Evolutionary conservation across 2,113 vertebrate species (phyloP).

Genomic region (Oenanthe oenanthe): DNA sequence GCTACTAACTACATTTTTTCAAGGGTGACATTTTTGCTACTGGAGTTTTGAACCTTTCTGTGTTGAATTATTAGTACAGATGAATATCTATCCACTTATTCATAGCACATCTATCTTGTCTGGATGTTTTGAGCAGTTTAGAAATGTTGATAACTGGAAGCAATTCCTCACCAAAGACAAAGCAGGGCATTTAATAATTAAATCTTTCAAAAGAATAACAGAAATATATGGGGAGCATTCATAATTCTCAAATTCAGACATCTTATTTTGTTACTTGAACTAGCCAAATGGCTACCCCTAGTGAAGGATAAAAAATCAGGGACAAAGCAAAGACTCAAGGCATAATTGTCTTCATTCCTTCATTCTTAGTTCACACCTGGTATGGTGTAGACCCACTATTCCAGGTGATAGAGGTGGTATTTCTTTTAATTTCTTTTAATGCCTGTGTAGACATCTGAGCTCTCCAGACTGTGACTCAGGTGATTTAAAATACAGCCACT

Average conservation of each 20-base stretch:
- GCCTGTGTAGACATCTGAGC: background rate
- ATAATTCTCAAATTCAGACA: background rate
- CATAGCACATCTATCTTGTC: constrained; percentile 2
- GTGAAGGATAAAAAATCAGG: background rate
- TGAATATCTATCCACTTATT: background rate
- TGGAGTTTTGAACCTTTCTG: background rate
- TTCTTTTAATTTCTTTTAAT: background rate
- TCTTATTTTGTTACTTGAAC: background rate
- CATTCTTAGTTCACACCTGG: background rate
- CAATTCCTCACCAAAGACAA: constrained; percentile 21
- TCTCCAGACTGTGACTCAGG: background rate
- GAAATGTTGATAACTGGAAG: constrained; percentile 15
- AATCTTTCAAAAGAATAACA: background rate
- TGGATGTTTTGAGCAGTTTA: constrained; percentile 1
- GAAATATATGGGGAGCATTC: background rate
- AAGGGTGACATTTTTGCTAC: background rate
- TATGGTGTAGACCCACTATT: background rate
- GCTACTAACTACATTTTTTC: background rate
- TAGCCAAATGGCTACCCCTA: background rate
- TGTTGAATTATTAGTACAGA: constrained; percentile 1
- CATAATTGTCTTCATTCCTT: background rate
- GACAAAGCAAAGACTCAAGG: background rate
- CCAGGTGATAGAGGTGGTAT: background rate
- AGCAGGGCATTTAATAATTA: background rate
- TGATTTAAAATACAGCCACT: background rate